Base-by-base conservation (phyloP, 2,797 vertebrate species). In the Hypotaenidia philippensis region DNA sequence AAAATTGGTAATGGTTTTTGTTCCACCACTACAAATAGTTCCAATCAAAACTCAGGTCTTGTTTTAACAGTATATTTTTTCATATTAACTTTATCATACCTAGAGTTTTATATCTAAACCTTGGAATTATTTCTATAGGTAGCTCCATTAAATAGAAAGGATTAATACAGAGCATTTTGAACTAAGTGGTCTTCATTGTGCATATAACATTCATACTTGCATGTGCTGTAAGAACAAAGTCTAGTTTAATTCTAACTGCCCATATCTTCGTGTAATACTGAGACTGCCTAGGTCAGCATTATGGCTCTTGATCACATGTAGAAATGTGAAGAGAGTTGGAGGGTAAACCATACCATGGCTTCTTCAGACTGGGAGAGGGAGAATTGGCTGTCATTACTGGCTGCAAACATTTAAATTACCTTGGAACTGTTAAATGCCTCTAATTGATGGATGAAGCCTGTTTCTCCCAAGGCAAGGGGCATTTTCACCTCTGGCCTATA, bases 391-490 rank as follows among this genome's bases (percentile, higher is more conserved):
- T 47, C 69, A 5, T 85, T 65, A 50, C 72, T 59, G 85, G 49
- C 83, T 88, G 72, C 72, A 91, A 90, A 86, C 85, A 65, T 61
- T 88, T 78, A 25, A 84, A 90, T 75, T 88, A 83, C 80, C 83
- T 69, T 72, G 85, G 87, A 94, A 91, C 10, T n/a, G 38, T 75
- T 83, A 90, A 91, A 88, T 65, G 69, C n/a, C 80, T 88, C 57
- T 91, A 78, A 94, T 55, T 84, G 84, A 91, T 77, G 83, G 79
- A 90, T 72, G 61, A 86, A 92, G 69, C 53, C 87, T 34, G 31
- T 76, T 93, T 93, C 83, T 96, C 85, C 93, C 85, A 91, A 91
- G 83, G 87, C 87, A 83, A 91, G 20, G 34, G 83, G 50, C 65
- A 86, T 57, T 90, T 81, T 83, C 57, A 86, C 79, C 79, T 89